phyloP scores from a whole-genome alignment of 2,113 vertebrate species.

The Siphamia tubifer region DNA sequence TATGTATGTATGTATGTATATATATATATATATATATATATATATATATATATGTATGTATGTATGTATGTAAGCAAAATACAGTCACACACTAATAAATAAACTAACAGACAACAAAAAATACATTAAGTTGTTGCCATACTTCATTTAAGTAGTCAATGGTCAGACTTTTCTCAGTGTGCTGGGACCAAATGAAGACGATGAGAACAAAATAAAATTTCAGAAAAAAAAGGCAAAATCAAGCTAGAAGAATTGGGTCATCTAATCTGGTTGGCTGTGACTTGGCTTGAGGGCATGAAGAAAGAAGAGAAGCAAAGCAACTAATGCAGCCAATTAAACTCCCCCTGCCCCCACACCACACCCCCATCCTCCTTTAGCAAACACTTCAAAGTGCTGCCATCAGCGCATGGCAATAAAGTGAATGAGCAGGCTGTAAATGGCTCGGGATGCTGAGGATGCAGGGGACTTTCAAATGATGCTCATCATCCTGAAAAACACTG shows the following conservation, averaged over 20 bases:
- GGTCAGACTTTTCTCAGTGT: too few relatives aligned
- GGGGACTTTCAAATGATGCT: slow-evolving; percentile 59
- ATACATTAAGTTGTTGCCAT: too few relatives aligned
- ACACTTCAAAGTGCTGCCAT: slow-evolving; percentile 72
- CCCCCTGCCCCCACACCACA: neutral
- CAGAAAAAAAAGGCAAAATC: neutral
- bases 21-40: too few relatives aligned
- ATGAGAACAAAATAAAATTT: neutral
- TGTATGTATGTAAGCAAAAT: too few relatives aligned
- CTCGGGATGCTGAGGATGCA: slow-evolving; percentile 50
- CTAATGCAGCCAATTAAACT: slow-evolving; percentile 69
- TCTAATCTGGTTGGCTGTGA: slow-evolving; percentile 29
- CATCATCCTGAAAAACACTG: slow-evolving; percentile 44
- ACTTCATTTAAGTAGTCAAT: too few relatives aligned
- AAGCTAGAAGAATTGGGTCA: slow-evolving; percentile 48
- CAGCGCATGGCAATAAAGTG: slow-evolving; percentile 61
- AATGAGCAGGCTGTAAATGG: slow-evolving; percentile 58
- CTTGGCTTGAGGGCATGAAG: slow-evolving; percentile 32
- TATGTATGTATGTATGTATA: too few relatives aligned
- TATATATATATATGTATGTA: too few relatives aligned
- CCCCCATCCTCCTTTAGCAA: slow-evolving; percentile 26
- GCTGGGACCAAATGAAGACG: slow-evolving; percentile 11
- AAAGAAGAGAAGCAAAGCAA: slow-evolving; percentile 45
- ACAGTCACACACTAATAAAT: too few relatives aligned
- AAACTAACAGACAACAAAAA: too few relatives aligned